Conservation (phyloP, 2,797 vertebrate genomes). For the Scarus forsteni region DNA sequence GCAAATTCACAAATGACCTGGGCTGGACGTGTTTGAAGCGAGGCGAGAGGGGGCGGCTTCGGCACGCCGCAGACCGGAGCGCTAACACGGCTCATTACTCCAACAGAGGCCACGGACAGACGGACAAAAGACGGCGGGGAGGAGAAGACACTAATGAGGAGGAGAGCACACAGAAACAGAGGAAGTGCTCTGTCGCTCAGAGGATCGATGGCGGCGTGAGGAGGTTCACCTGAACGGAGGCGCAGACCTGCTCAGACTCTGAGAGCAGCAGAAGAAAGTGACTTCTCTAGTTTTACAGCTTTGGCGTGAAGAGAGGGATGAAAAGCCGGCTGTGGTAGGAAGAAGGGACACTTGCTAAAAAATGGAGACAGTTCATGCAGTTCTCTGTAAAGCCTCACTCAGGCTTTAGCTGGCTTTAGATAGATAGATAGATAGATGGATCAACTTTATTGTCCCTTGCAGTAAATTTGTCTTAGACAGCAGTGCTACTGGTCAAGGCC, state of each 20-base stretch:
- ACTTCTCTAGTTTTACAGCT: too few species aligned
- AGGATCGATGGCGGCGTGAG: background rate
- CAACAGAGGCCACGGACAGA: background rate
- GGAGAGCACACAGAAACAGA: conserved; percentile 31
- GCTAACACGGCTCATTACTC: conserved; percentile 59
- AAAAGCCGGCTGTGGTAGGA: background rate
- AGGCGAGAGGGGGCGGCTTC: conserved; percentile 42
- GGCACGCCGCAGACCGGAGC: conserved; percentile 5
- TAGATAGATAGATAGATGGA: too few species aligned
- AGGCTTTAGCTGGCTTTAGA: too few species aligned
- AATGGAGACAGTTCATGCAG: too few species aligned
- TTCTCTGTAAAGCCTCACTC: too few species aligned
- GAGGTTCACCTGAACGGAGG: conserved; percentile 21
- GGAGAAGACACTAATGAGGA: conserved; percentile 57
- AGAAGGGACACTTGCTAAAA: too few species aligned
- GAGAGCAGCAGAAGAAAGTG: background rate
- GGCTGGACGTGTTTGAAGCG: conserved; percentile 43
- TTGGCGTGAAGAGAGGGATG: background rate
- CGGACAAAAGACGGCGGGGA: conserved; percentile 15
- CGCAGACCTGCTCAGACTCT: background rate
- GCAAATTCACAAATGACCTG: conserved; percentile 52
- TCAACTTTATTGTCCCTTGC: too few species aligned
- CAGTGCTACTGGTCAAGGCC: too few species aligned
- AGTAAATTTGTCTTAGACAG: too few species aligned
- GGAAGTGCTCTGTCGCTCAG: conserved; percentile 25